Conservation (phyloP, 2,888 invertebrate genomes). For the Agriopis leucophaearia region DNA sequence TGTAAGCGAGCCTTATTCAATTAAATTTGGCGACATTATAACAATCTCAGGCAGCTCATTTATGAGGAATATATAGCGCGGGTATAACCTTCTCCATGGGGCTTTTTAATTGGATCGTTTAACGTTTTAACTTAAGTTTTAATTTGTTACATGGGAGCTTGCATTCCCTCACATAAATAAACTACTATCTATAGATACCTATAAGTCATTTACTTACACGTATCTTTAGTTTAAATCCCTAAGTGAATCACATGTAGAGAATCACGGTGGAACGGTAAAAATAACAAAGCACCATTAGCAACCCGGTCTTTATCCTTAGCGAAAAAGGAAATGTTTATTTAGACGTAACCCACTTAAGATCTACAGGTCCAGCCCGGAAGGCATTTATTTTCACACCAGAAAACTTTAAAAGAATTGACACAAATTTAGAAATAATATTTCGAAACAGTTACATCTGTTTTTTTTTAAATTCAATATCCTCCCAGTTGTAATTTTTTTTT, state of each 20-base stretch:
- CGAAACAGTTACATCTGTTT: no score
- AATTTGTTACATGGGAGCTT: neutral
- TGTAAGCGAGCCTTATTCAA: conserved; percentile 85
- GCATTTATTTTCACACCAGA: conserved; percentile 21
- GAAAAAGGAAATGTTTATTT: conserved; percentile 71
- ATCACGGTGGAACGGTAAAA: conserved; percentile 50
- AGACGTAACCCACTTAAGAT: conserved; percentile 58
- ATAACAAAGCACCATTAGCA: conserved; percentile 76
- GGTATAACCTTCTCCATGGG: conserved; percentile 68
- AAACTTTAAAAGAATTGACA: conserved; percentile 1
- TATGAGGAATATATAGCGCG: conserved; percentile 64
- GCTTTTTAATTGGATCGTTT: conserved; percentile 62
- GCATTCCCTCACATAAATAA: neutral
- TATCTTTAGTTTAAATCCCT: conserved; percentile 28
- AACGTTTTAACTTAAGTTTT: conserved; percentile 40
- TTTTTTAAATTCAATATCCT: no score
- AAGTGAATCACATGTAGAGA: conserved; percentile 20
- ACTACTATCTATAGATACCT: neutral
- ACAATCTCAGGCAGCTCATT: conserved; percentile 80
- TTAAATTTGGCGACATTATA: conserved; percentile 84
- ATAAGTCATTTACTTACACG: neutral
- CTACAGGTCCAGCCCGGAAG: conserved; percentile 33
- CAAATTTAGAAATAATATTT: no score
- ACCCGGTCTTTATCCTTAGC: conserved; percentile 63
- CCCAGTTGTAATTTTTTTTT: no score